A percentile compares a stretch with the other conserved stretches of the same genome.
Evolutionary conservation across 2,113 vertebrate genomes (phyloP).

Genomic region (Ellobius talpinus): DNA sequence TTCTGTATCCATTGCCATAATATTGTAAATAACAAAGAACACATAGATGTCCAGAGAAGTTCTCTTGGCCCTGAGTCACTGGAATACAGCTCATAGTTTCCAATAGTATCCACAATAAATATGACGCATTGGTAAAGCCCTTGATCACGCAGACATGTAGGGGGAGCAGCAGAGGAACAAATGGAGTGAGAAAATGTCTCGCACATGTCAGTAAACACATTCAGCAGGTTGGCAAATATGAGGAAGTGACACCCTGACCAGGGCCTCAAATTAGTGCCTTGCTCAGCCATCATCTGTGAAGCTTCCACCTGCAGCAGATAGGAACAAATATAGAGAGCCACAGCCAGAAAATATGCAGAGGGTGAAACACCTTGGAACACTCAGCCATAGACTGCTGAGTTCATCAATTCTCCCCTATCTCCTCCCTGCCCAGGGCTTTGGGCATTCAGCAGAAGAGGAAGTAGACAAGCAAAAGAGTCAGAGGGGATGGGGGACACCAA

Average conservation of each 20-base stretch:
- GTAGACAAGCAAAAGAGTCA: background rate
- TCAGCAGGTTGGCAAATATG: background rate
- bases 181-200: background rate
- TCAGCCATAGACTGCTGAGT: background rate
- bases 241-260: background rate
- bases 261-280: background rate
- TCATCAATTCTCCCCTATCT: background rate
- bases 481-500: background rate
- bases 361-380: background rate
- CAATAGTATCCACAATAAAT: background rate
- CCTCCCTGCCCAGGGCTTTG: background rate
- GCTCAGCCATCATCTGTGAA: background rate
- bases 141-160: background rate
- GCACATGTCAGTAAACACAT: background rate
- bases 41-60: background rate
- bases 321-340: background rate
- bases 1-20: background rate
- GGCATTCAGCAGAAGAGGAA: background rate
- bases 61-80: background rate
- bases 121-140: background rate
- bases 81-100: background rate
- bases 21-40: background rate
- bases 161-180: too few relatives aligned
- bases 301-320: background rate
- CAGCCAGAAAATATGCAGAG: background rate